A percentile compares a stretch with the other conserved stretches of the same genome.
Evolutionary conservation across 2,888 invertebrate genomes (phyloP).

Genomic region (Elaeidobius kamerunicus): DNA sequence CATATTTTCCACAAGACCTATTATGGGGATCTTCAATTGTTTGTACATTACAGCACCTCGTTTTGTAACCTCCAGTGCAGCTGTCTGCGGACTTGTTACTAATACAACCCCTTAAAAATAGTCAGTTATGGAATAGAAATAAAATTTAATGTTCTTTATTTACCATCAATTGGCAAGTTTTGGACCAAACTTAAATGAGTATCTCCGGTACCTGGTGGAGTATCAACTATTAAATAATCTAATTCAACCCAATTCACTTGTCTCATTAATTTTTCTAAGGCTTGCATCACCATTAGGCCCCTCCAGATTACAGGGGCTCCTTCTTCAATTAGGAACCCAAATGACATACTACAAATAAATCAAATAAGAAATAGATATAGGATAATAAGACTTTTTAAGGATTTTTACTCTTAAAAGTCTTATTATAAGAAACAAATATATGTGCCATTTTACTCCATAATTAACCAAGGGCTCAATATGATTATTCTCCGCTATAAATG

Average conservation of each 20-base stretch:
- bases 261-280: constrained; percentile 77
- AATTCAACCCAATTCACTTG: constrained; percentile 87
- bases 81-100: constrained; percentile 89
- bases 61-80: constrained; percentile 81
- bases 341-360: constrained; percentile 75
- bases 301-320: constrained; percentile 90
- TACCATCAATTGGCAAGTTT: constrained; percentile 80
- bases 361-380: constrained; percentile 1
- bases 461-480: constrained; percentile 85
- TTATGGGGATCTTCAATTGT: constrained; percentile 75
- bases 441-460: constrained; percentile 89
- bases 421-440: constrained; percentile 11
- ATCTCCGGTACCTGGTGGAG: constrained; percentile 97
- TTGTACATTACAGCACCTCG: constrained; percentile 86
- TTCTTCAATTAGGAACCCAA: constrained; percentile 87
- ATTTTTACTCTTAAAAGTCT: constrained; percentile 3
- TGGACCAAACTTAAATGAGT: constrained; percentile 89
- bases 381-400: neutral
- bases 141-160: constrained; percentile 4
- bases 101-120: constrained; percentile 68
- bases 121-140: neutral
- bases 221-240: constrained; percentile 88
- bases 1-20: constrained; percentile 94
- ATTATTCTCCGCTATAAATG: constrained; percentile 73
- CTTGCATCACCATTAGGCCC: constrained; percentile 96